A percentile compares a stretch with the other conserved stretches of the same genome.
Evolutionary conservation across 2,113 vertebrate species (phyloP).

Genomic region (Antechinus stuartii): DNA sequence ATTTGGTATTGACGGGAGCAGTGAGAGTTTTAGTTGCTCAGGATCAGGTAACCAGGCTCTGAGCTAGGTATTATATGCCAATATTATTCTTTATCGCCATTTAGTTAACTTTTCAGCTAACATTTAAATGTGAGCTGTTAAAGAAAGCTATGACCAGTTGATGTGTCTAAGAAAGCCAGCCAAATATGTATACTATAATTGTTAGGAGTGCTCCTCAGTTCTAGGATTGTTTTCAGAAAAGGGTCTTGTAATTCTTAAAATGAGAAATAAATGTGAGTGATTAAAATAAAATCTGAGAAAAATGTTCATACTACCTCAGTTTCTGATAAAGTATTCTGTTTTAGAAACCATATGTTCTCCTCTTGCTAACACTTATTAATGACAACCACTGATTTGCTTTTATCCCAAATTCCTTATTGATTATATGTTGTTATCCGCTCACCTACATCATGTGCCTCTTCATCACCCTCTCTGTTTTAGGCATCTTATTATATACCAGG

Average conservation of each 20-base stretch:
- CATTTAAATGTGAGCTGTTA: not conserved
- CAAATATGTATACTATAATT: not conserved
- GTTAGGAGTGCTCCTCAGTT: not conserved
- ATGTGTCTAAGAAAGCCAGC: not conserved
- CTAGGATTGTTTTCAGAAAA: not conserved
- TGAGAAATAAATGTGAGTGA: not conserved
- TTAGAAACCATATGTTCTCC: not conserved
- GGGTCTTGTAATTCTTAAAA: not conserved
- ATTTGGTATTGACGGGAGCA: not conserved
- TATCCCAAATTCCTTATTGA: not conserved
- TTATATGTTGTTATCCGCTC: not conserved
- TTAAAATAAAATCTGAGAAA: not conserved
- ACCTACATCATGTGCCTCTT: not conserved
- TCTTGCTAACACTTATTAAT: constrained; percentile 38
- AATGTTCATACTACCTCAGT: not conserved
- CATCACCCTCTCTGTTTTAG: not conserved
- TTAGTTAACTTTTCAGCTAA: not conserved
- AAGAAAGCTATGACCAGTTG: not conserved
- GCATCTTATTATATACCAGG: not conserved
- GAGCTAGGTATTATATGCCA: not conserved
- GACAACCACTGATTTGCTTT: not conserved
- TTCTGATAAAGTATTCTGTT: not conserved
- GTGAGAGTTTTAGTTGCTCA: not conserved
- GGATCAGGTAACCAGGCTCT: not conserved
- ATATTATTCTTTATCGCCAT: not conserved